Conservation (phyloP, 2,113 vertebrate species). For the Azemiops feae region DNA sequence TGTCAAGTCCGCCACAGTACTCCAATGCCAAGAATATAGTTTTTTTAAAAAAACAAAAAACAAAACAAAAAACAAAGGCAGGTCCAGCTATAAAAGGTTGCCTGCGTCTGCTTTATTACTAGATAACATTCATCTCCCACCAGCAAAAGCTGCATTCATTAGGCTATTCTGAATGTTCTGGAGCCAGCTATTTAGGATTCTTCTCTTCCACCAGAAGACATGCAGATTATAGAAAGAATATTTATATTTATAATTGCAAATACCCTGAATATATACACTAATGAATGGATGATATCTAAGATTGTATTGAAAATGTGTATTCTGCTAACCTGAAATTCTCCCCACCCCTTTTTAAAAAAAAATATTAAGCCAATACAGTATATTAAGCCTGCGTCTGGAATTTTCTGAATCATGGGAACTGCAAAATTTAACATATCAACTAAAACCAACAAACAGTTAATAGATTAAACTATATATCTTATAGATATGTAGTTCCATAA, state of each 20-base stretch:
- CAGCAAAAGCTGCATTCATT: conserved; percentile 1
- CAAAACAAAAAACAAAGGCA: background rate
- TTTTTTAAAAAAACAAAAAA: background rate
- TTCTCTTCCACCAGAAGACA: background rate
- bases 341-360: too few relatives aligned
- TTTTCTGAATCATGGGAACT: background rate
- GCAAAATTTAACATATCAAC: background rate
- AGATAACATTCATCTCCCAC: background rate
- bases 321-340: background rate
- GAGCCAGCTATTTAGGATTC: background rate
- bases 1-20: background rate
- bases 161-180: conserved; percentile 3
- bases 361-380: background rate
- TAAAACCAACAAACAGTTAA: background rate
- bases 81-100: background rate
- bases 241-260: background rate
- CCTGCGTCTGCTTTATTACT: background rate
- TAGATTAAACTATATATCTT: background rate
- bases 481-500: background rate
- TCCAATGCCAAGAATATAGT: background rate
- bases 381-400: background rate
- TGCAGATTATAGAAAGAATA: background rate
- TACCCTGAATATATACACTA: background rate
- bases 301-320: background rate
- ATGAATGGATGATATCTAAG: background rate